Base-by-base conservation (phyloP, 53 echinoderm and acorn worm species). In the Zoroaster sp. region DNA sequence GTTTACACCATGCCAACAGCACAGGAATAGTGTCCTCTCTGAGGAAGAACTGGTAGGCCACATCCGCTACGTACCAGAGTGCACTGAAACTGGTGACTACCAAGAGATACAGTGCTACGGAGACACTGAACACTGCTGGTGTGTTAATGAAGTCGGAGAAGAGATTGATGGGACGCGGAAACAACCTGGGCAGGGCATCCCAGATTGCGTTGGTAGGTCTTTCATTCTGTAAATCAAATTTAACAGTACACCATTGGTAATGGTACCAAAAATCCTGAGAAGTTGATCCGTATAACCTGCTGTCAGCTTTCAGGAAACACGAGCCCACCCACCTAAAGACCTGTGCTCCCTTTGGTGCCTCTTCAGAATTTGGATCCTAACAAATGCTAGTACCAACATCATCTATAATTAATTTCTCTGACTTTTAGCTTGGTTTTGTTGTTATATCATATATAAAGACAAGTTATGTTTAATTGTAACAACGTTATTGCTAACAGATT, bases 61-160 rank as follows among this genome's bases (percentile, higher is more conserved):
- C 38, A 88, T 88, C 18, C 91, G 70, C 20, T 94, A 87, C 55
- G 90, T 94, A 4, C 94, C 94, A 6, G 66, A 94, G 33, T 94
- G 94, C 77, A 92, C 86, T 17, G 87, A 76, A 40, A 63, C 75
- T 25, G 95, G 95, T 31, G 95, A 93, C 72, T 95, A 93, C 90
- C 49, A 91, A 33, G 51, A 69, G 52, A 73, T 86, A 30, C 95
- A 95, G 82, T 95, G 95, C 74, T 95, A 88, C 34, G 92, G 92
- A 1, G 69, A 79, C 55, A 79, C 77, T 8, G 93, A 86, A 40
- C 91, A 88, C 54, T 95, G 95, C 79, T 95, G 95, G 95, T 95
- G 95, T 75, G 95, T 91, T 3, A 89, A 91, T 66, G 88, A 89
- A 37, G 44, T 73, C 9, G 95, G 95, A 14, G 91, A 93, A 36